Evolutionary conservation across 2,113 vertebrate genomes (phyloP), one percentile per base, ranked within the genome.

Genomic region (Rhinichthys klamathensis): DNA sequence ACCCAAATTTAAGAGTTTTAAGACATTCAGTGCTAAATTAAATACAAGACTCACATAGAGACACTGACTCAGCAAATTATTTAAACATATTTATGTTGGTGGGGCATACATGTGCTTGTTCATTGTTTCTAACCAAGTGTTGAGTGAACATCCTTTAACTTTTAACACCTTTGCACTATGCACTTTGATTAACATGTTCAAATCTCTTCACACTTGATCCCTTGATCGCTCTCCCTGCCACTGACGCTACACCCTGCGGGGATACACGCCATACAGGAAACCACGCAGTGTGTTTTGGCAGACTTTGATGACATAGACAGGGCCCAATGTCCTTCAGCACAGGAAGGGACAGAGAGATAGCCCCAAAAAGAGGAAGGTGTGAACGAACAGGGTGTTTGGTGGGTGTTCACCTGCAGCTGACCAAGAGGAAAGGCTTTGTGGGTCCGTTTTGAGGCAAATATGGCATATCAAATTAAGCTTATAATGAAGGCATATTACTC

Each of bases 231-330:
- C 23, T 82, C 73, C 35, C 21, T 38, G 8, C 46, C 72, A 72
- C 49, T 46, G 72, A 67, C 61, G 60, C 79, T 67, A 41, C 46
- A 54, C 2, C 30, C 27, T 61, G 51, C 25, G 1, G 49, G 49
- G 54, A 78, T 51, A 41, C 78, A 78, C 12, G 21, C 46, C 69
- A 25, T 61, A 85, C 87, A 91, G 93, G 90, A 92, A 92, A 90
- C 87, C 6, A 35, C 84, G 91, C 91, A 32, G 23, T 91, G 83
- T 92, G 90, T 90, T 87, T 92, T 93, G 92, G 90, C 92, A 91
- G 83, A 61, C 72, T 18, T 63, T 80, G 85, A 18, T 60, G 83
- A 73, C 81, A 88, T 89, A 92, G 91, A 86, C 69, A 69, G 44
- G 49, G 54, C 69, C 81, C 58, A 74, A 23, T 73, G 70, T 76